Conservation (phyloP, 2,888 invertebrate genomes). For the Pogonocherus hispidulus region DNA sequence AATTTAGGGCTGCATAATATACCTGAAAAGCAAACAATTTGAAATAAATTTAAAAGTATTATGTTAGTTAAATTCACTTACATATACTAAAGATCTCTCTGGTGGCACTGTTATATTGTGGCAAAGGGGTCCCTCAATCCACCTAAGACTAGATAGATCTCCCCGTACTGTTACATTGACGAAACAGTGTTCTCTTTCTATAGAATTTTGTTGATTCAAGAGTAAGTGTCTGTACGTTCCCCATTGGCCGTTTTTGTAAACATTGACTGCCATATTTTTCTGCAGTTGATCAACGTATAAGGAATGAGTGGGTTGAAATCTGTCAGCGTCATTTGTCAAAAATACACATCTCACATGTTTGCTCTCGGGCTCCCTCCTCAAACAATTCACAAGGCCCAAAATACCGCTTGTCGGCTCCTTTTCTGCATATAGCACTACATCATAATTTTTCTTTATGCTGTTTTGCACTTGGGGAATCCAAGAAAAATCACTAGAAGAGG, state of each 20-base stretch:
- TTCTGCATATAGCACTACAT: slow-evolving; percentile 75
- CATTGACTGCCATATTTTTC: slow-evolving; percentile 85
- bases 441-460: slow-evolving; percentile 53
- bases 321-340: slow-evolving; percentile 74
- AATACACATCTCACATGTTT: slow-evolving; percentile 70
- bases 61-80: slow-evolving; percentile 26
- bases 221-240: slow-evolving; percentile 85
- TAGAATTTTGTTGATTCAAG: slow-evolving; percentile 70
- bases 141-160: slow-evolving; percentile 86
- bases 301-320: slow-evolving; percentile 71
- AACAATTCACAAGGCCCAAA: slow-evolving; percentile 81
- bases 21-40: slow-evolving; percentile 44
- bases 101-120: slow-evolving; percentile 41
- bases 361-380: slow-evolving; percentile 74
- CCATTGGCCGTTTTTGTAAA: slow-evolving; percentile 75
- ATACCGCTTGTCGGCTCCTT: slow-evolving; percentile 82
- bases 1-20: slow-evolving; percentile 88
- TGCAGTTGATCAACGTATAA: slow-evolving; percentile 78
- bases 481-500: slow-evolving; percentile 25
- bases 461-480: slow-evolving; percentile 72
- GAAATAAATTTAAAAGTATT: no score
- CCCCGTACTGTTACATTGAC: slow-evolving; percentile 84
- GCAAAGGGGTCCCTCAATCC: slow-evolving; percentile 80
- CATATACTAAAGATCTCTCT: slow-evolving; percentile 44
- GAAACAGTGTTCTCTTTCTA: slow-evolving; percentile 78